phyloP scores from a whole-genome alignment of 2,113 vertebrate species.

The Paramisgurnus dabryanus region DNA sequence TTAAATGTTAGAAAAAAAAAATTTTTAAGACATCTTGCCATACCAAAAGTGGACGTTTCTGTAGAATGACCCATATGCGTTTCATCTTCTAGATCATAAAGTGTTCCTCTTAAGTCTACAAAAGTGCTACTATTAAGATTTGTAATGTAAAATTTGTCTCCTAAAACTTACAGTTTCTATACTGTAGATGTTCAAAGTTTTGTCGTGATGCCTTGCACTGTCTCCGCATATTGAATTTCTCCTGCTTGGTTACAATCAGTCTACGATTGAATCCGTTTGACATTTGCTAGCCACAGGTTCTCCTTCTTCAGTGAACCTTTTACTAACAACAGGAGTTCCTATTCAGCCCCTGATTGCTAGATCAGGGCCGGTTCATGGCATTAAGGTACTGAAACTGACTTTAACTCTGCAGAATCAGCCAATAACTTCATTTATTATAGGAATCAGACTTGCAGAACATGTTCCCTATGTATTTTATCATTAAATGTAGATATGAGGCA shows the following conservation, averaged over 20 bases:
- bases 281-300: slow-evolving; percentile 13
- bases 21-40: too few relatives aligned
- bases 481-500: neutral
- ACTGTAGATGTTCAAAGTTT: too few relatives aligned
- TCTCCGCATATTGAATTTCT: slow-evolving; percentile 15
- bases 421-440: slow-evolving; percentile 6
- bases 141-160: too few relatives aligned
- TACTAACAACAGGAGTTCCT: slow-evolving; percentile 39
- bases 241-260: slow-evolving; percentile 44
- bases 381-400: slow-evolving; percentile 21
- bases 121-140: too few relatives aligned
- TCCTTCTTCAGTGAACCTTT: slow-evolving; percentile 44
- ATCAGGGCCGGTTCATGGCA: slow-evolving; percentile 40
- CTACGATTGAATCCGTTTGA: slow-evolving; percentile 44
- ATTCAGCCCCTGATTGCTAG: slow-evolving; percentile 51
- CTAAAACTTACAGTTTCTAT: too few relatives aligned
- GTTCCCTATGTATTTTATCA: neutral
- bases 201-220: neutral
- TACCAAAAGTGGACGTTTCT: too few relatives aligned
- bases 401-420: slow-evolving; percentile 12
- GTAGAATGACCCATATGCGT: too few relatives aligned
- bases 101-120: too few relatives aligned
- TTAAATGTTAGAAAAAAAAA: too few relatives aligned
- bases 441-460: slow-evolving; percentile 10
- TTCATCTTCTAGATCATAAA: too few relatives aligned